Evolutionary conservation across 2,113 vertebrate species (phyloP).

Genomic region (Lepus europaeus): DNA sequence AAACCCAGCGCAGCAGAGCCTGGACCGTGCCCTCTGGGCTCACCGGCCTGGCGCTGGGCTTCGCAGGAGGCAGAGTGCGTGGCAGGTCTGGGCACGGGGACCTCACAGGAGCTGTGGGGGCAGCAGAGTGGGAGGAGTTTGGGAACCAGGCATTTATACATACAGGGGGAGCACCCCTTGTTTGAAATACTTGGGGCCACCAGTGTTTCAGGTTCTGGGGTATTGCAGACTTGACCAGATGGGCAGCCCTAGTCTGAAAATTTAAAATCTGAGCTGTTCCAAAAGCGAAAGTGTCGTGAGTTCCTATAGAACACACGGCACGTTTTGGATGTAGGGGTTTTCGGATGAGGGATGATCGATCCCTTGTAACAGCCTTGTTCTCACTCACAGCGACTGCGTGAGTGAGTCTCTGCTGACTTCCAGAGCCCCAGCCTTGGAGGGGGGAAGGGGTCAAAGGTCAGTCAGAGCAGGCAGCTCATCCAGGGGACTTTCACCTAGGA

Average conservation of each 20-base stretch:
- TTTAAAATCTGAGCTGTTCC: neutral
- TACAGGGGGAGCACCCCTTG: no score
- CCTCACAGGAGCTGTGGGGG: neutral
- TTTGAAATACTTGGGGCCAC: neutral
- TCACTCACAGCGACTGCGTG: neutral
- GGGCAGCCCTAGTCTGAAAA: neutral
- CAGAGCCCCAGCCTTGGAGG: neutral
- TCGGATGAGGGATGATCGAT: no score
- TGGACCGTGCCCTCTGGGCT: fast-evolving
- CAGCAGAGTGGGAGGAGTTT: no score
- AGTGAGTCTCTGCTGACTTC: neutral
- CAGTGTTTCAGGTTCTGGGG: neutral
- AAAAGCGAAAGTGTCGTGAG: neutral
- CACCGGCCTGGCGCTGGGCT: neutral
- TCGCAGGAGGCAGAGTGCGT: fast-evolving
- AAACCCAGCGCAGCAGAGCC: fast-evolving
- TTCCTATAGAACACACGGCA: no score
- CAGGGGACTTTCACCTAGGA: neutral
- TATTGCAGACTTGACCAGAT: neutral
- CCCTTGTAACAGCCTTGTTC: neutral
- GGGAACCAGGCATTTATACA: no score
- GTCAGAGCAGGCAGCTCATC: neutral
- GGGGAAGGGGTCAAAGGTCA: no score
- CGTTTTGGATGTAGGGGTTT: no score
- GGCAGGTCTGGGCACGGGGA: neutral